phyloP scores from a whole-genome alignment of 2,113 vertebrate genomes.

The Brienomyrus brachyistius region DNA sequence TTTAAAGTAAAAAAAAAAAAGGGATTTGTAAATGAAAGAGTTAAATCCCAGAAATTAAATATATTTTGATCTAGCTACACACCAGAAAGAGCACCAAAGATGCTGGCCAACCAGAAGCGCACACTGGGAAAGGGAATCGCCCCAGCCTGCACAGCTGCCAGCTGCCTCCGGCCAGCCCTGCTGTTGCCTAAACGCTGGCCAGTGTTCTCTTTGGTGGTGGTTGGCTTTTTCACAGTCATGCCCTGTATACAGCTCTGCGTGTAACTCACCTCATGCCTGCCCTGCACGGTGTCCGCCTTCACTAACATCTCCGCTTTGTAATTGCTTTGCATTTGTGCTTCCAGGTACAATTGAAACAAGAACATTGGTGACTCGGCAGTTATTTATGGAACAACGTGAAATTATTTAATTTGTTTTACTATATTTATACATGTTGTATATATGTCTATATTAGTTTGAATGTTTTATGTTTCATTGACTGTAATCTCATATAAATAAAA shows the following conservation, averaged over 20 bases:
- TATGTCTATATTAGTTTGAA: constrained; percentile 63
- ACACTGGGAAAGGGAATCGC: neutral
- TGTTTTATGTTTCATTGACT: constrained; percentile 51
- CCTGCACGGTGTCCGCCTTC: no score
- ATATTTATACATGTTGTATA: constrained; percentile 87
- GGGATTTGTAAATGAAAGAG: neutral
- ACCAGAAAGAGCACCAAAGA: neutral
- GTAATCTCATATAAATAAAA: constrained; percentile 35
- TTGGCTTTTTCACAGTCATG: neutral
- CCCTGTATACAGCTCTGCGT: neutral
- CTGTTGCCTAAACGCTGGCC: neutral
- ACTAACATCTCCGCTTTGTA: neutral
- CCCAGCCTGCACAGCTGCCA: neutral
- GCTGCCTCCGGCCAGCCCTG: no score
- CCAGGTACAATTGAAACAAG: constrained; percentile 59
- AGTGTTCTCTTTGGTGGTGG: neutral
- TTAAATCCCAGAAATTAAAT: neutral
- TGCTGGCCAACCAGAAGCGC: neutral
- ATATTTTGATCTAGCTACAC: neutral
- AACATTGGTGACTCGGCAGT: constrained; percentile 57
- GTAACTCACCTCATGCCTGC: neutral
- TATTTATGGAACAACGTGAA: constrained; percentile 85
- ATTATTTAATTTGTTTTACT: constrained; percentile 97
- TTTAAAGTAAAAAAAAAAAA: neutral
- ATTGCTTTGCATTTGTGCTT: constrained; percentile 52